Conservation (phyloP, 2,113 vertebrate species). For the Platysteira castanea region DNA sequence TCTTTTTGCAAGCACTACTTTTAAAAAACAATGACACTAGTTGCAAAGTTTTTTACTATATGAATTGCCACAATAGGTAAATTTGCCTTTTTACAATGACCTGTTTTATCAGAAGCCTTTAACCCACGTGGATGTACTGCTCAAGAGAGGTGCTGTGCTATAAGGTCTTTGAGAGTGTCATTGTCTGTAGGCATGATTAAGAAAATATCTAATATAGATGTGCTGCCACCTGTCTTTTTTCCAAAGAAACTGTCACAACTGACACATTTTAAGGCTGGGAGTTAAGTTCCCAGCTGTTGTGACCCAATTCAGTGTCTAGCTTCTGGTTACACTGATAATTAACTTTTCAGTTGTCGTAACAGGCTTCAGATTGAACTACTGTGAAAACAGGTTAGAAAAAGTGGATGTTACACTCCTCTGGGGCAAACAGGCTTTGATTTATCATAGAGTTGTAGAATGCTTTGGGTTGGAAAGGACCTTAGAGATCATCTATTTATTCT, state of each 20-base stretch:
- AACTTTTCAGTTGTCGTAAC: neutral
- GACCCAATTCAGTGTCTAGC: neutral
- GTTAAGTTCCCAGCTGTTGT: neutral
- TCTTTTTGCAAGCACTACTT: neutral
- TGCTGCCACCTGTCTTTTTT: constrained; percentile 53
- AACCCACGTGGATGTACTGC: neutral
- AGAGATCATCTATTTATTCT: neutral
- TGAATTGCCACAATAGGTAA: neutral
- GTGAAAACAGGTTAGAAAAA: neutral
- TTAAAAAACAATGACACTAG: neutral
- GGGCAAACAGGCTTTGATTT: neutral
- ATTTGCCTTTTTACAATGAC: neutral
- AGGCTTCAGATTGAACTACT: neutral
- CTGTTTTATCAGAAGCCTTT: neutral
- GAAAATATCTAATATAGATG: neutral
- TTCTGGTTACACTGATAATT: neutral
- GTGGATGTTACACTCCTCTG: neutral
- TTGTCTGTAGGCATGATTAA: neutral
- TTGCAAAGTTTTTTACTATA: neutral
- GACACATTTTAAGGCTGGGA: neutral
- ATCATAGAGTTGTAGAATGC: neutral
- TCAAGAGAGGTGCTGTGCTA: neutral
- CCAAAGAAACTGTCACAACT: neutral
- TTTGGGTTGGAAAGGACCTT: neutral
- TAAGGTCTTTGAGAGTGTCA: neutral